These are phyloP conservation scores for Scomberomorus guttatus DNA, from an alignment of 2,797 vertebrate species.

Conservation along the genomic window DNA sequence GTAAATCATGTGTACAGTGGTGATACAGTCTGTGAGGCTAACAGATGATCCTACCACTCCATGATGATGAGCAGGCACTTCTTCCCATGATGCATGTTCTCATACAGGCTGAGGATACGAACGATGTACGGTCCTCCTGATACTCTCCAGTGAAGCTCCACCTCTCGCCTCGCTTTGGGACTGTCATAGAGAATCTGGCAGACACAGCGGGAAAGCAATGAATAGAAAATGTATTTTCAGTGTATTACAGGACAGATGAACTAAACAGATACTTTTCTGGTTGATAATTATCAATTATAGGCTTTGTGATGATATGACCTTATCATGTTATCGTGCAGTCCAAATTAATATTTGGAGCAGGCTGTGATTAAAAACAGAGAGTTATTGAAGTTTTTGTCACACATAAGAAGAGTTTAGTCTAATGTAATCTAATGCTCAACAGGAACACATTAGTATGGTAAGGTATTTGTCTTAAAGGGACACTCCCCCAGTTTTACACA, in stretches of 20 bases:
- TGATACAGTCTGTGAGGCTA: no score
- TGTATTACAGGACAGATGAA: neutral
- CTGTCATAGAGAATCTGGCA: slow-evolving; percentile 94
- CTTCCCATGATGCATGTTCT: slow-evolving; percentile 96
- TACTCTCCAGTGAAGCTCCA: slow-evolving; percentile 95
- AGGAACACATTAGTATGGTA: neutral
- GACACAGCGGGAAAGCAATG: neutral
- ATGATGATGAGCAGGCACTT: slow-evolving; percentile 98
- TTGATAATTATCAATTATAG: no score
- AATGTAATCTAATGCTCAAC: neutral
- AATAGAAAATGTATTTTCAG: neutral
- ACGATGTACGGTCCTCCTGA: slow-evolving; percentile 95
- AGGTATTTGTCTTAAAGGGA: no score
- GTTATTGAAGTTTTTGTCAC: no score
- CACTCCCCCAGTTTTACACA: no score
- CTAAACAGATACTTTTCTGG: neutral
- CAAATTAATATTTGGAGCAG: neutral
- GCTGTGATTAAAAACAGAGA: neutral
- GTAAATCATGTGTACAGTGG: neutral
- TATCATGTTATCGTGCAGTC: no score
- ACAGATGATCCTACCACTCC: slow-evolving; percentile 91
- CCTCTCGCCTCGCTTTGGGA: slow-evolving; percentile 96
- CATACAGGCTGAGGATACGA: slow-evolving; percentile 93
- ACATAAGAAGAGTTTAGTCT: neutral
- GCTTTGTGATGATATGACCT: neutral